These are phyloP conservation scores for Pogonomyrmex californicus DNA, from an alignment of 1,140 invertebrate genomes.

Conservation along the genomic window DNA sequence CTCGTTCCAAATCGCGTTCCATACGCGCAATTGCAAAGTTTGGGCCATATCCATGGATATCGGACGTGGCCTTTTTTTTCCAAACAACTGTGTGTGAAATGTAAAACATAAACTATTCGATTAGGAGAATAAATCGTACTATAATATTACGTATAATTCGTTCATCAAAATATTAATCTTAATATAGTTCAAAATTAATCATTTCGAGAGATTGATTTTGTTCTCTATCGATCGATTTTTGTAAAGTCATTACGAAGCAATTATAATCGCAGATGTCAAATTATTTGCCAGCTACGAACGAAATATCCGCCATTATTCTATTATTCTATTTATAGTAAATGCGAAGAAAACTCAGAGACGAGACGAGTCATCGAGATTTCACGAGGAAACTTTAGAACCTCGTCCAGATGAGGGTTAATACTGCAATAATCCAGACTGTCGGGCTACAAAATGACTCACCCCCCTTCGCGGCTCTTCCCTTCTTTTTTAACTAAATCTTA, in stretches of 20 bases:
- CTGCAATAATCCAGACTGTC: conserved; percentile 44
- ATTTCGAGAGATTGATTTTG: not conserved
- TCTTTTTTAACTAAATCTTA: conserved; percentile 47
- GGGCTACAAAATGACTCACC: conserved; percentile 12
- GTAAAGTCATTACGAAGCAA: not conserved
- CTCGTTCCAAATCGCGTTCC: not conserved
- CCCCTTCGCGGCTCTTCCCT: not conserved
- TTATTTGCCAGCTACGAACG: not conserved
- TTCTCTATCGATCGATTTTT: not conserved
- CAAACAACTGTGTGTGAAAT: not conserved
- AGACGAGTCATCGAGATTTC: conserved; percentile 10
- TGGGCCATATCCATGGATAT: not conserved
- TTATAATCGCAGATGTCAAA: not conserved
- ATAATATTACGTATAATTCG: not conserved
- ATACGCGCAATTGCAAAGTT: no score
- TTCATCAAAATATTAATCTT: not conserved
- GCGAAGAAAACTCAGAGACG: not conserved
- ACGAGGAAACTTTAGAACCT: conserved; percentile 34
- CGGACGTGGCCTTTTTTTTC: not conserved
- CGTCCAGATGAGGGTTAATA: conserved; percentile 26
- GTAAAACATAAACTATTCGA: not conserved
- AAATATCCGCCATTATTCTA: not conserved
- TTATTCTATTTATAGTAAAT: not conserved
- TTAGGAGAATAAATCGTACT: not conserved
- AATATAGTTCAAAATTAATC: not conserved